These are phyloP conservation scores for Stichopus chloronotus DNA, from an alignment of 35 echinoderm and acorn worm genomes.

Conservation along the genomic window DNA sequence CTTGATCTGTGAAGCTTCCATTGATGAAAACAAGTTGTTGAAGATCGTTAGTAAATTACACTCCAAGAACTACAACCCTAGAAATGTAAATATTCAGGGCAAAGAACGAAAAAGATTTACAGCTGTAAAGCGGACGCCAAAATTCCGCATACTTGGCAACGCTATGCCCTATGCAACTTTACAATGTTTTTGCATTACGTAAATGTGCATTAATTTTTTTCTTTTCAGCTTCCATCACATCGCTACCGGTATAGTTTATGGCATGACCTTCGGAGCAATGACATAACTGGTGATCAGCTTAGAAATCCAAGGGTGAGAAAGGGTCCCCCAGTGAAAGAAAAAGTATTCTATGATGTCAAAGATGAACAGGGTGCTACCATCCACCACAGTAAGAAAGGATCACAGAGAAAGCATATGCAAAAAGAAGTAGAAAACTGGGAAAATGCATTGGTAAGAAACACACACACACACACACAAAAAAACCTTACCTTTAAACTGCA, in stretches of 20 bases:
- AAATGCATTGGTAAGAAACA: conserved; percentile 48
- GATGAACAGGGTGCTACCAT: conserved; percentile 83
- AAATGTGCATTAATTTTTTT: not conserved
- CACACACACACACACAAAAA: not conserved
- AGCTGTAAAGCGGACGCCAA: too few species aligned
- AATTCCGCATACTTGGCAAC: too few species aligned
- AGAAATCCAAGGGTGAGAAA: conserved; percentile 77
- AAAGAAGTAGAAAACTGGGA: conserved; percentile 87
- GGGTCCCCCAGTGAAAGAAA: conserved; percentile 79
- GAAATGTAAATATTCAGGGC: too few species aligned
- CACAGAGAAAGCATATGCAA: conserved; percentile 59
- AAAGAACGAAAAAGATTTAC: too few species aligned
- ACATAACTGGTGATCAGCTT: conserved; percentile 74
- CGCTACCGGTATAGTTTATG: conserved; percentile 78
- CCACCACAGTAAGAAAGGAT: conserved; percentile 74
- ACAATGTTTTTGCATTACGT: too few species aligned
- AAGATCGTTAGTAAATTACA: too few species aligned
- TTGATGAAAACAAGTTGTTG: too few species aligned
- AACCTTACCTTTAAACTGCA: not conserved
- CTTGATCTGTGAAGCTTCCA: too few species aligned
- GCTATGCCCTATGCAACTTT: too few species aligned
- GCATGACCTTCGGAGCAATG: conserved; percentile 82
- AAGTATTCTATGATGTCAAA: conserved; percentile 71
- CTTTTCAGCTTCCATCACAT: conserved; percentile 65
- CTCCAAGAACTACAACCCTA: too few species aligned